A percentile compares a stretch with the other conserved stretches of the same genome.
Conservation (phyloP, 2,888 invertebrate species). For the Leptogaster cylindrica region DNA sequence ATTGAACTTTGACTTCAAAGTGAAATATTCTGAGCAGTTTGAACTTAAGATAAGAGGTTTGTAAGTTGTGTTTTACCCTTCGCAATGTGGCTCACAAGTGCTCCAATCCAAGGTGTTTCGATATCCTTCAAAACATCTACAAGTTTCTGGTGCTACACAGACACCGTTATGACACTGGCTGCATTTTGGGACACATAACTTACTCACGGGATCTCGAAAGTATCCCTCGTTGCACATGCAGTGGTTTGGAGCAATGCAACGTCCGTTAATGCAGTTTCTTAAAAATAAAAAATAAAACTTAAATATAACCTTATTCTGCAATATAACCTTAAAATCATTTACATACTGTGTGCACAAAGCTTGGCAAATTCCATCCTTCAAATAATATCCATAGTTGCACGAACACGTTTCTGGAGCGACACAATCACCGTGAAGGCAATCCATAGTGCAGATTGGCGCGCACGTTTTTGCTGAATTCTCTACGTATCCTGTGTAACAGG, state of each 20-base stretch:
- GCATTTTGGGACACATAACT: conserved; percentile 56
- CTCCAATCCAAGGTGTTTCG: conserved; percentile 34
- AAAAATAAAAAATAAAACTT: background rate
- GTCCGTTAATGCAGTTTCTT: conserved; percentile 7
- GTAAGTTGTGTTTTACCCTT: conserved; percentile 1
- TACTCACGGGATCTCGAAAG: background rate
- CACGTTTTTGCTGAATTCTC: conserved; percentile 47
- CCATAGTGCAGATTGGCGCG: conserved; percentile 49
- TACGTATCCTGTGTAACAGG: conserved; percentile 49
- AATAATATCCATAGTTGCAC: conserved; percentile 56
- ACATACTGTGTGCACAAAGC: background rate
- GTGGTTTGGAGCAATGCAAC: conserved; percentile 39
- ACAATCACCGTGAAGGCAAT: conserved; percentile 55
- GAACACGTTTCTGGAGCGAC: conserved; percentile 58
- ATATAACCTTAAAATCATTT: conserved; percentile 46
- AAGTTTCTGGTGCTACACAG: conserved; percentile 60
- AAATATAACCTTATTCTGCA: background rate
- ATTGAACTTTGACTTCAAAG: background rate
- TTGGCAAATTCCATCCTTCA: conserved; percentile 18
- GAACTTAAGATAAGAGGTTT: background rate
- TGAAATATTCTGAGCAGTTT: too few relatives aligned
- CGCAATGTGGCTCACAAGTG: background rate
- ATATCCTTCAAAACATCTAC: conserved; percentile 62
- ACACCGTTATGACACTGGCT: conserved; percentile 56
- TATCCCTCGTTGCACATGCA: conserved; percentile 11